Evolutionary conservation across 2,888 invertebrate species (phyloP), one percentile per base, ranked within the genome.

Genomic region (Eilema caniola): DNA sequence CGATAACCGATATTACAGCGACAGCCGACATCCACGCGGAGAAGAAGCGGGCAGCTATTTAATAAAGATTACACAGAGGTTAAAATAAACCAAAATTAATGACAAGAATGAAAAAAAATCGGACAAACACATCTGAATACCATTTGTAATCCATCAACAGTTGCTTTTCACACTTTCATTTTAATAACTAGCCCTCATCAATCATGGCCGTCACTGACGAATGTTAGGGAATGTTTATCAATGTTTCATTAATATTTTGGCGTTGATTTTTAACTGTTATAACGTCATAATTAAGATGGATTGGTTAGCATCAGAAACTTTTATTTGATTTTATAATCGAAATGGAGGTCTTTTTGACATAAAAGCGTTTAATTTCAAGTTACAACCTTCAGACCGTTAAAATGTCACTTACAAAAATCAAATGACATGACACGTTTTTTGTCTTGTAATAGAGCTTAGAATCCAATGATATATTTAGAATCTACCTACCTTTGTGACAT

Each of bases 121-220:
- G 41, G 14, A 47, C 20, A 28, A 28, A 10, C n/a, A 28, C 28
- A 69, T 56, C 67, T 31, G 31, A 67, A 65, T 62, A 57, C 53
- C 71, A 67, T 73, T 82, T 62, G 62, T 62, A 62, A 82, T 80
- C 71, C 72, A 71, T 77, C 78, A 67, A 57, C 23, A 31, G 41
- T 70, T 73, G 68, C 71, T 69, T 37, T 31, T 28, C 23, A 25
- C 47, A 63, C 20, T 63, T 77, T 66, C 53, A 68, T 80, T n/a
- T 71, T 71, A 79, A 73, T 76, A 76, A 68, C 68, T 74, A 31
- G 62, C 41, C 20, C 56, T 56, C 23, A 41, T 74, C 47, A 47
- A 12, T 80, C 69, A 82, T 79, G 64, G 59, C 68, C 65, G 59
- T 8, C 37, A 12, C 25, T 59, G n/a, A 56, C 64, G 41, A 61